phyloP scores from a whole-genome alignment of 1,140 invertebrate genomes.

The Glossosoma conforme region DNA sequence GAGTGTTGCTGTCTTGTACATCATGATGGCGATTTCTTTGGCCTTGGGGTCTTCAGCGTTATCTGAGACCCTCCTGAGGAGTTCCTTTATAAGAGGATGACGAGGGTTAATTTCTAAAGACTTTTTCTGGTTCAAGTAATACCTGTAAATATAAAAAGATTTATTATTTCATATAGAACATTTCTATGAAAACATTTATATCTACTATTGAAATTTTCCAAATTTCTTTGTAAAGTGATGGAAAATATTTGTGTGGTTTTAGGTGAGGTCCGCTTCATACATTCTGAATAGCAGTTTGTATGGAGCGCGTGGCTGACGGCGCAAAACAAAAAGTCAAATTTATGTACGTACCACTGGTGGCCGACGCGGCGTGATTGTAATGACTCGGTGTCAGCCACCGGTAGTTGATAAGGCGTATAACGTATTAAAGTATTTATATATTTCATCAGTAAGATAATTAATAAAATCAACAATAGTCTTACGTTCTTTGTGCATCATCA shows the following conservation, averaged over 20 bases:
- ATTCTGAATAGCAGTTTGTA: too few species aligned
- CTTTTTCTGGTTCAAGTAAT: constrained; percentile 96
- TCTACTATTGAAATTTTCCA: not conserved
- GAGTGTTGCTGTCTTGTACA: constrained; percentile 92
- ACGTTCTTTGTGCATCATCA: constrained; percentile 80
- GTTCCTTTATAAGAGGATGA: constrained; percentile 92
- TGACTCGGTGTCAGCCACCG: too few species aligned
- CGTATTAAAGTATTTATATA: too few species aligned
- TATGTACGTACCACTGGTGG: too few species aligned
- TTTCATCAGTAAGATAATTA: not conserved
- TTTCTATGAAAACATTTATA: too few species aligned
- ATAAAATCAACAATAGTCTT: constrained; percentile 9
- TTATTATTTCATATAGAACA: too few species aligned
- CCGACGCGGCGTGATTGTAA: too few species aligned
- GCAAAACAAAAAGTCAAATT: too few species aligned
- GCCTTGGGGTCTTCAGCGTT: constrained; percentile 76
- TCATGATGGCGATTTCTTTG: constrained; percentile 82
- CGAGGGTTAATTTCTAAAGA: constrained; percentile 96
- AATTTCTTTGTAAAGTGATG: not conserved
- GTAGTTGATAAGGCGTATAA: too few species aligned
- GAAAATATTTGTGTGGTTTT: too few species aligned
- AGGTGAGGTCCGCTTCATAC: too few species aligned
- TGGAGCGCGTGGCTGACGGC: too few species aligned
- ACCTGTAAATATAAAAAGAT: constrained; percentile 43
- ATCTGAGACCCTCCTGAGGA: constrained; percentile 76